These are phyloP conservation scores for Hetaerina americana DNA, from an alignment of 1,140 invertebrate genomes.

Conservation along the genomic window DNA sequence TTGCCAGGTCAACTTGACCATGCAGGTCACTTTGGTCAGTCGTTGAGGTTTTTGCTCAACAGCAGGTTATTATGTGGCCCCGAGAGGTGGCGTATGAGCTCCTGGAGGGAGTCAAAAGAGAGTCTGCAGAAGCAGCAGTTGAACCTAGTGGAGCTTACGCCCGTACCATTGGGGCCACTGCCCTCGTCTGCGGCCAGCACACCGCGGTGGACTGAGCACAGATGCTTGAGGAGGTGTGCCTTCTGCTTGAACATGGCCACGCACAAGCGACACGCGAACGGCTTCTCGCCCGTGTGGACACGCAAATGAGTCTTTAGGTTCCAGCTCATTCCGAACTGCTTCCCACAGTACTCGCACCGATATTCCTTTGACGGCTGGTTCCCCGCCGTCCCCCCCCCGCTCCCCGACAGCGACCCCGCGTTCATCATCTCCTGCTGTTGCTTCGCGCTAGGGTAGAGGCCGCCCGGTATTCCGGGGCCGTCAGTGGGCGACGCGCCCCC, in stretches of 20 bases:
- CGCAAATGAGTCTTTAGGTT: slow-evolving; percentile 73
- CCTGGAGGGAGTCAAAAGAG: slow-evolving; percentile 67
- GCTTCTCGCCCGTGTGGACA: slow-evolving; percentile 76
- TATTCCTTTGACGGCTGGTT: slow-evolving; percentile 56
- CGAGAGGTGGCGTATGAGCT: slow-evolving; percentile 68
- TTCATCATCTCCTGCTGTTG: neutral
- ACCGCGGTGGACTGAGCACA: slow-evolving; percentile 73
- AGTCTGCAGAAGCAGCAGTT: slow-evolving; percentile 76
- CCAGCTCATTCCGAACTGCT: slow-evolving; percentile 82
- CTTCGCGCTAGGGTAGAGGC: neutral
- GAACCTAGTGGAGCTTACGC: slow-evolving; percentile 40
- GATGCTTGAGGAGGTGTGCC: slow-evolving; percentile 68
- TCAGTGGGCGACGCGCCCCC: neutral
- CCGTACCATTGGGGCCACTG: slow-evolving; percentile 38
- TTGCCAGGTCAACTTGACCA: too few species aligned
- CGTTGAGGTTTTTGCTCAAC: slow-evolving; percentile 71
- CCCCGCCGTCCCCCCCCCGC: neutral
- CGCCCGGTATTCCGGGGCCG: neutral
- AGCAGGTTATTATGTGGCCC: slow-evolving; percentile 74
- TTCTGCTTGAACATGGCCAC: slow-evolving; percentile 83
- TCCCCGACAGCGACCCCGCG: neutral
- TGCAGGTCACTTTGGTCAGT: slow-evolving; percentile 22
- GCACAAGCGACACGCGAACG: slow-evolving; percentile 71
- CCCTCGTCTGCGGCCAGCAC: slow-evolving; percentile 61
- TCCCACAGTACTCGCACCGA: slow-evolving; percentile 72